Conservation (phyloP, 1,140 invertebrate species). For the Drosophila pandora region DNA sequence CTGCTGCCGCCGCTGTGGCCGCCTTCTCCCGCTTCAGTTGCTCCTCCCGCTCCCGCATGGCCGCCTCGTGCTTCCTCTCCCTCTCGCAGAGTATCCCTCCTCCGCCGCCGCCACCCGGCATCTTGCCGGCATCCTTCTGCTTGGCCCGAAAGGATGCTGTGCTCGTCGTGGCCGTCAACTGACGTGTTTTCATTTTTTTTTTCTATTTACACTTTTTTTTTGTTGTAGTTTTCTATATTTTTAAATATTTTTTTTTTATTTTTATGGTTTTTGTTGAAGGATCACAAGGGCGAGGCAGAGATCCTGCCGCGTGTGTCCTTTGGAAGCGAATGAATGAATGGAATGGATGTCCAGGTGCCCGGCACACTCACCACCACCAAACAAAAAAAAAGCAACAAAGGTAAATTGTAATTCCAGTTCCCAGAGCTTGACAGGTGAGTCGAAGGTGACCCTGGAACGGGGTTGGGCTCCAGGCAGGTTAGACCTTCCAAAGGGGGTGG, state of each 20-base stretch:
- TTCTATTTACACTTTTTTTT: background rate
- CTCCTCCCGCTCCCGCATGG: constrained; percentile 47
- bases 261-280: background rate
- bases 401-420: background rate
- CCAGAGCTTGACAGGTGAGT: background rate
- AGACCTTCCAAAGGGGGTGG: background rate
- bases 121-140: constrained; percentile 6
- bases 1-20: constrained; percentile 12
- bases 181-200: constrained; percentile 27
- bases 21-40: constrained; percentile 20
- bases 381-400: background rate
- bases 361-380: background rate
- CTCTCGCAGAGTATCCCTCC: constrained; percentile 40
- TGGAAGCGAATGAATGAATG: background rate
- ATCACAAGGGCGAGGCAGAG: background rate
- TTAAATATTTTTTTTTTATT: background rate
- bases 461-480: background rate
- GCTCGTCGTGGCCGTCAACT: constrained; percentile 7
- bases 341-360: background rate
- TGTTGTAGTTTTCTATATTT: background rate
- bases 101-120: background rate
- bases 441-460: background rate
- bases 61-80: constrained; percentile 46
- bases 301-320: background rate
- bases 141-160: constrained; percentile 26